Conservation (phyloP, 2,113 vertebrate species). For the Actinemys pallida region DNA sequence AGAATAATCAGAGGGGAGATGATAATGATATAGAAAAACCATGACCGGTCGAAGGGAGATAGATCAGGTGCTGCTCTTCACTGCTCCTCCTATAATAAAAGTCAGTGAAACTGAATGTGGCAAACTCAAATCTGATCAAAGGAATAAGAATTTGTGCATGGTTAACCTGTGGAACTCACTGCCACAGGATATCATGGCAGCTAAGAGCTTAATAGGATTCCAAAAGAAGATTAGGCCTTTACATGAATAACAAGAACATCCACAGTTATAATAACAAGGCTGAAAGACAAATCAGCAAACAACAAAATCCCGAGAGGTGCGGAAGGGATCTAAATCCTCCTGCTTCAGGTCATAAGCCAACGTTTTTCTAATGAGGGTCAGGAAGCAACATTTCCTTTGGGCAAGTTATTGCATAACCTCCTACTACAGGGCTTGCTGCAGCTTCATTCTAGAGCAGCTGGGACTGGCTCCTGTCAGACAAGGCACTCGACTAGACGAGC, state of each 20-base stretch:
- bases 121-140: background rate
- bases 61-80: background rate
- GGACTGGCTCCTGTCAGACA: background rate
- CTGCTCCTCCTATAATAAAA: fast-evolving
- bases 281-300: background rate
- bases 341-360: background rate
- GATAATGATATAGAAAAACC: background rate
- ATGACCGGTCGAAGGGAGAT: background rate
- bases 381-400: background rate
- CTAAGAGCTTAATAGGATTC: background rate
- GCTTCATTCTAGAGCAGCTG: background rate
- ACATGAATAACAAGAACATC: background rate
- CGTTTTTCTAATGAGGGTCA: background rate
- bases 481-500: background rate
- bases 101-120: background rate
- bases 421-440: background rate
- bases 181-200: background rate
- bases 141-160: too few species aligned
- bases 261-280: background rate
- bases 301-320: background rate
- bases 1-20: background rate
- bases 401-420: background rate
- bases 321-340: background rate
- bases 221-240: background rate
- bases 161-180: background rate